Conservation (phyloP, 2,113 vertebrate species). For the Vanacampus margaritifer region DNA sequence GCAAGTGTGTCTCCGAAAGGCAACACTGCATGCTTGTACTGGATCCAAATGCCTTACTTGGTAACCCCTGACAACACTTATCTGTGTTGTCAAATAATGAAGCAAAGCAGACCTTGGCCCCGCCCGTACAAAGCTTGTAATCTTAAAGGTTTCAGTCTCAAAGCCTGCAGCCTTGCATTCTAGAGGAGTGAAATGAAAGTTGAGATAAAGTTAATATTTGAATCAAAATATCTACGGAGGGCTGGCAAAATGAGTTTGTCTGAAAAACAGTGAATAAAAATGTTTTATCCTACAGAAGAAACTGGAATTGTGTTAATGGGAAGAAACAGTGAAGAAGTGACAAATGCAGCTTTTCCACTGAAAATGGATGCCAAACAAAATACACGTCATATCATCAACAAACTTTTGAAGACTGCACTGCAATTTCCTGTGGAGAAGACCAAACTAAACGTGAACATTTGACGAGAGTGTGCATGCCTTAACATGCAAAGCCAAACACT, state of each 20-base stretch:
- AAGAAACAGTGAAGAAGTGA: not conserved
- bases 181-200: not conserved
- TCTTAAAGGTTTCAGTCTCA: not conserved
- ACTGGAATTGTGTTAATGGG: not conserved
- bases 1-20: not conserved
- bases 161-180: not conserved
- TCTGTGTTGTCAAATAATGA: slow-evolving; percentile 44
- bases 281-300: not conserved
- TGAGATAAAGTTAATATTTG: not conserved
- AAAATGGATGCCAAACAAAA: not conserved
- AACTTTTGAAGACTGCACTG: not conserved
- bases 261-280: too few relatives aligned
- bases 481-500: not conserved
- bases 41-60: slow-evolving; percentile 22
- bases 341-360: not conserved
- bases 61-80: slow-evolving; percentile 39
- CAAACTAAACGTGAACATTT: not conserved
- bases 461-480: not conserved
- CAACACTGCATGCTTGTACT: slow-evolving; percentile 13
- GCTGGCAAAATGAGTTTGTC: too few relatives aligned
- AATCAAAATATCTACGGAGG: not conserved
- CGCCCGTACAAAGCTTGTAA: slow-evolving; percentile 13
- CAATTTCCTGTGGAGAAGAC: not conserved
- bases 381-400: not conserved
- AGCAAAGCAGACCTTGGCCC: slow-evolving; percentile 13